A percentile compares a stretch with the other conserved stretches of the same genome.
phyloP scores from a whole-genome alignment of 2,888 invertebrate species.

The Pseudanteris insignis region DNA sequence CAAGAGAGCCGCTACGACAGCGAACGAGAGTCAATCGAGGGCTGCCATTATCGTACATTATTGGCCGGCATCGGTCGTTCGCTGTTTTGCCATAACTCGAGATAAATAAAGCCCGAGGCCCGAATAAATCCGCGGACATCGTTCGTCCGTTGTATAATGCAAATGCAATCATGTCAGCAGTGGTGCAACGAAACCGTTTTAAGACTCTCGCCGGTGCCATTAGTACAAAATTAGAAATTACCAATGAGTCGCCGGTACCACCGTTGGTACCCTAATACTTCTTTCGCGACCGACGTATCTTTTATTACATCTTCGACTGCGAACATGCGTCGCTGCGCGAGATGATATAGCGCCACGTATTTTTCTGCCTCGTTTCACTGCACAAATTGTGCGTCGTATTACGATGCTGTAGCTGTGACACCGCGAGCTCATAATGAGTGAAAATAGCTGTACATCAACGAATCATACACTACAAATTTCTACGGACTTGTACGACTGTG shows the following conservation, averaged over 20 bases:
- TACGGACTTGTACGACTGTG: too few species aligned
- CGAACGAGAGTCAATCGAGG: constrained; percentile 56
- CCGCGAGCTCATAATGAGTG: too few species aligned
- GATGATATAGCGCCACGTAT: constrained; percentile 23
- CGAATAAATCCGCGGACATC: constrained; percentile 60
- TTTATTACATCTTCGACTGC: constrained; percentile 34
- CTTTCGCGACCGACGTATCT: constrained; percentile 23
- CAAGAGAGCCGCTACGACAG: constrained; percentile 44
- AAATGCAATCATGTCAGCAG: constrained; percentile 64
- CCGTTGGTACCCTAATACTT: constrained; percentile 12
- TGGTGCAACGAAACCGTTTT: constrained; percentile 39
- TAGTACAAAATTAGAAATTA: constrained; percentile 47
- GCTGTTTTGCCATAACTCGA: constrained; percentile 64
- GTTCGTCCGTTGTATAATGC: constrained; percentile 63
- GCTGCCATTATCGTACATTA: constrained; percentile 64
- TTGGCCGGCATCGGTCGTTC: constrained; percentile 57
- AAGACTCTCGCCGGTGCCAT: constrained; percentile 36
- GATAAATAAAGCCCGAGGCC: constrained; percentile 63
- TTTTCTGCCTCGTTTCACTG: too few species aligned
- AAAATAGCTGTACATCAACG: too few species aligned
- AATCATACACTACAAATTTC: too few species aligned
- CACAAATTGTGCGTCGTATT: too few species aligned
- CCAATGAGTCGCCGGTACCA: constrained; percentile 39
- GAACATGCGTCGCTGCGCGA: constrained; percentile 32
- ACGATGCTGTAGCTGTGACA: too few species aligned